These are phyloP conservation scores for Daubentonia madagascariensis DNA, from an alignment of 2,113 vertebrate genomes.

Conservation along the genomic window DNA sequence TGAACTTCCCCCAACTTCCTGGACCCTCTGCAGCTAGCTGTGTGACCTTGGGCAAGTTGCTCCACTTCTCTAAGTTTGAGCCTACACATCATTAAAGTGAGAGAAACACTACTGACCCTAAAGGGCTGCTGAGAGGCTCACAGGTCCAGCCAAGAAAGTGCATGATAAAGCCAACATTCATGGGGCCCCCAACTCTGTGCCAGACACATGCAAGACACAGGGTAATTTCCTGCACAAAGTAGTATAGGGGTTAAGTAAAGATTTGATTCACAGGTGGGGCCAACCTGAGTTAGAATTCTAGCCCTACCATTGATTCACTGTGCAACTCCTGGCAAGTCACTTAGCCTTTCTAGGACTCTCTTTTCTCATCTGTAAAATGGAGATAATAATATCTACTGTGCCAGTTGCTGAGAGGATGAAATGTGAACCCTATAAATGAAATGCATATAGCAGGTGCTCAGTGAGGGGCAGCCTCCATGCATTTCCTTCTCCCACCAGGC, in stretches of 20 bases:
- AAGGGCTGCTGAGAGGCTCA: not conserved
- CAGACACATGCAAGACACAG: not conserved
- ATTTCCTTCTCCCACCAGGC: not conserved
- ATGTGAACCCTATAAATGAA: not conserved
- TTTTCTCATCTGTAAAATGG: not conserved
- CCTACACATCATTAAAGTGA: not conserved
- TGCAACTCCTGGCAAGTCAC: not conserved
- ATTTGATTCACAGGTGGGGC: not conserved
- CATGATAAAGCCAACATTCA: not conserved
- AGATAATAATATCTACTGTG: not conserved
- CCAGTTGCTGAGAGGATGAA: not conserved
- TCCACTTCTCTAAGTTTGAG: not conserved
- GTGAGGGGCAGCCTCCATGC: not conserved
- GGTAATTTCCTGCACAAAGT: not conserved
- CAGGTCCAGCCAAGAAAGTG: not conserved
- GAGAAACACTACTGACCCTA: not conserved
- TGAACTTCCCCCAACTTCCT: not conserved
- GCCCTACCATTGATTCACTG: not conserved
- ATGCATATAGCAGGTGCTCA: not conserved
- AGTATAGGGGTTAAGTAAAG: not conserved
- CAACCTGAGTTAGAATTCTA: not conserved
- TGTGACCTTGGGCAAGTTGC: not conserved
- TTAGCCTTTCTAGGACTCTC: not conserved
- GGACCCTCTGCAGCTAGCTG: not conserved
- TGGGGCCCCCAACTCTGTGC: not conserved